phyloP scores from a whole-genome alignment of 2,888 invertebrate species.

The Hoplodrina ambigua region DNA sequence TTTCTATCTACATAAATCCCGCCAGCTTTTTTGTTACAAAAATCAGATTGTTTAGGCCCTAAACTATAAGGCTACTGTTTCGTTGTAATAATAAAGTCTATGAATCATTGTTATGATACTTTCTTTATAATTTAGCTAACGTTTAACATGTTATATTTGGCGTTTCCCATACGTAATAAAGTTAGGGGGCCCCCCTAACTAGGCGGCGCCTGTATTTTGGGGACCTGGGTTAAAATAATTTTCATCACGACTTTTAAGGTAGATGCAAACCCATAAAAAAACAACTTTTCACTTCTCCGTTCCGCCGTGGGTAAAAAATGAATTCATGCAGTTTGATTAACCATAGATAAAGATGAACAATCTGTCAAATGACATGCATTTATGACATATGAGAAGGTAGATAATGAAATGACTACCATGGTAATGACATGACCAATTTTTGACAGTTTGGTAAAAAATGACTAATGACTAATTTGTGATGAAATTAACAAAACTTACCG shows the following conservation, averaged over 20 bases:
- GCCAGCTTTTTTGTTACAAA: no score
- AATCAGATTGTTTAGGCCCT: no score
- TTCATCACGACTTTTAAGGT: not conserved
- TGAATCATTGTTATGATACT: no score
- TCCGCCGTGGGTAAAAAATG: constrained; percentile 7
- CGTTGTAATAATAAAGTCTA: no score
- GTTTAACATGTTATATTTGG: no score
- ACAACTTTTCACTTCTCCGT: no score
- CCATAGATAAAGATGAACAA: constrained; percentile 14
- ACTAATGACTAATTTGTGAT: constrained; percentile 21
- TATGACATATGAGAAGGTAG: constrained; percentile 24
- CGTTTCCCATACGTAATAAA: no score
- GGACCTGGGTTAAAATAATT: not conserved
- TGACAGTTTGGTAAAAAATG: constrained; percentile 19
- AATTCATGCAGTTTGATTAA: constrained; percentile 45
- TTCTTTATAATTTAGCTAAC: no score
- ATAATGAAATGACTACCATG: constrained; percentile 39
- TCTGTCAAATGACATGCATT: constrained; percentile 38
- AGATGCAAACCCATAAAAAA: not conserved
- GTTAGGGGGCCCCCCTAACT: no score
- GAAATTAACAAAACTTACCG: constrained; percentile 60
- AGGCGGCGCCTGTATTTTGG: no score
- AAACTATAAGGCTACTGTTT: no score
- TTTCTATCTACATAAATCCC: no score
- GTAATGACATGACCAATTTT: constrained; percentile 31